Evolutionary conservation across 2,797 vertebrate species (phyloP).

Genomic region (Lutjanus campechanus): DNA sequence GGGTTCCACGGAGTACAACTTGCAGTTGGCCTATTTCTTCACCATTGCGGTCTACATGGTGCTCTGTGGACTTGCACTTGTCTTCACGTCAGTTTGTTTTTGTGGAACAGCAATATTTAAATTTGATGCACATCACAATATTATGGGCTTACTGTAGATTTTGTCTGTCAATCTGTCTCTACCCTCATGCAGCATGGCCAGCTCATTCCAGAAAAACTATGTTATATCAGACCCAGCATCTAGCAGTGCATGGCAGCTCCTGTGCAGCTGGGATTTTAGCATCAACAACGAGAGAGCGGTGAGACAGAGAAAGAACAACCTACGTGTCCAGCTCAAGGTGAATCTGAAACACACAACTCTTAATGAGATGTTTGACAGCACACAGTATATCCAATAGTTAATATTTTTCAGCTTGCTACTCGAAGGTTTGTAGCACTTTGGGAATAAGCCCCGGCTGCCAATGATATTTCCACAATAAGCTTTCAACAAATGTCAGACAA

Average conservation of each 20-base stretch:
- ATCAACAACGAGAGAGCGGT: conserved; percentile 91
- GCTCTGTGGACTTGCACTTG: conserved; percentile 90
- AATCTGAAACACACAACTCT: neutral
- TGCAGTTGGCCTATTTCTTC: conserved; percentile 96
- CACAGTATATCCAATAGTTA: neutral
- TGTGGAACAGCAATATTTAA: neutral
- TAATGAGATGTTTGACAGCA: neutral
- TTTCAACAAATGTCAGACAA: neutral
- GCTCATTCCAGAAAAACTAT: conserved; percentile 90
- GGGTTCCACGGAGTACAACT: conserved; percentile 84
- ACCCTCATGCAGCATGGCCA: conserved; percentile 88
- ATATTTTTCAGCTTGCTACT: neutral
- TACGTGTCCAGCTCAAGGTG: conserved; percentile 93
- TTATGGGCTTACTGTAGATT: neutral
- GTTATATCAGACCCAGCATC: conserved; percentile 75
- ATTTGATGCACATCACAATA: neutral
- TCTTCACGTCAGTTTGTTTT: conserved; percentile 89
- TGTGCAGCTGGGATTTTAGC: conserved; percentile 96
- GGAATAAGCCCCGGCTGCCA: neutral
- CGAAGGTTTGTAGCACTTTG: neutral
- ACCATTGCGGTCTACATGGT: conserved; percentile 90
- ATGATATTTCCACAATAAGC: neutral
- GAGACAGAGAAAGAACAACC: conserved; percentile 90
- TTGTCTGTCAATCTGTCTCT: conserved; percentile 7
- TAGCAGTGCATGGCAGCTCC: conserved; percentile 88